Evolutionary conservation across 2,113 vertebrate genomes (phyloP).

Genomic region (Corydoras sp.): DNA sequence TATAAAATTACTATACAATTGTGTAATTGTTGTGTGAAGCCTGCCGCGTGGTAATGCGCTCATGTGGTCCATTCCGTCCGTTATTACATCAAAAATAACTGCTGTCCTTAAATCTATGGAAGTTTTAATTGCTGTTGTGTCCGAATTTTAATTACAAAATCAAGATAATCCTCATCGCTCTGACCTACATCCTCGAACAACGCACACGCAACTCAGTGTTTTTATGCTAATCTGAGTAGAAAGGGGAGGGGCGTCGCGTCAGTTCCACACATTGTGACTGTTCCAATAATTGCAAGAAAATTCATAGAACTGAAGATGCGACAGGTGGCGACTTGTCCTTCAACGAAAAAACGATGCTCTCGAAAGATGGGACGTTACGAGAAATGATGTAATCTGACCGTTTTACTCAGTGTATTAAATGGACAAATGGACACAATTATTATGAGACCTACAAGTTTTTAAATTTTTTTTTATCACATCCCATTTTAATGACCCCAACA

Average conservation of each 20-base stretch:
- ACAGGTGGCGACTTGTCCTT: slow-evolving; percentile 54
- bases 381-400: too few relatives aligned
- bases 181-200: slow-evolving; percentile 68
- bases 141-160: slow-evolving; percentile 61
- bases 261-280: slow-evolving; percentile 41
- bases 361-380: too few relatives aligned
- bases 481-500: too few relatives aligned
- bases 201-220: slow-evolving; percentile 53
- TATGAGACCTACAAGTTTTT: too few relatives aligned
- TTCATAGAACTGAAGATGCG: slow-evolving; percentile 56
- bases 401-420: too few relatives aligned
- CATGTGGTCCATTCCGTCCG: not conserved
- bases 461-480: too few relatives aligned
- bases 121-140: slow-evolving; percentile 37
- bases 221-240: slow-evolving; percentile 63
- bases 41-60: not conserved
- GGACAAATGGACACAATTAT: too few relatives aligned
- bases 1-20: too few relatives aligned
- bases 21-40: too few relatives aligned
- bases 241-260: slow-evolving; percentile 44
- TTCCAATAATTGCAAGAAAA: slow-evolving; percentile 59
- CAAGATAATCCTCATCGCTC: slow-evolving; percentile 42
- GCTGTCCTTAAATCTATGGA: slow-evolving; percentile 27
- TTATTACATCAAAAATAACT: slow-evolving; percentile 46
- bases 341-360: too few relatives aligned